Evolutionary conservation across 2,888 invertebrate species (phyloP), one percentile per base, ranked within the genome.

Genomic region (Pardosa pseudoannulata): DNA sequence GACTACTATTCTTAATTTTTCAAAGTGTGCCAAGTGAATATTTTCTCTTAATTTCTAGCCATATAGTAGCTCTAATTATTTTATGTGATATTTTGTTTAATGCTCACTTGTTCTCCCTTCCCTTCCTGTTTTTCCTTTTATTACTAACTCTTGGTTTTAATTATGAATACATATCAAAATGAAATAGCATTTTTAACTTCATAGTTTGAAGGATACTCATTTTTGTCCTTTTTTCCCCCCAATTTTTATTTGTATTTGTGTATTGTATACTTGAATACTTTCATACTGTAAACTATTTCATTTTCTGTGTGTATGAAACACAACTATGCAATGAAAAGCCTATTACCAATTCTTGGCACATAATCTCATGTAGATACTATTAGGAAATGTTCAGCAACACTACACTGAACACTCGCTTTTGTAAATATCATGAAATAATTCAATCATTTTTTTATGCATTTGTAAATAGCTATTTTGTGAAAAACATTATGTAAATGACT

Each of bases 391-490:
- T 75, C 27, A 83, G 71, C 76, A 70, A 70, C 71, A 72, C 72
- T 76, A 75, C 11, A 16, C 36, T 31, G 65, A 46, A 36, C 32
- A 71, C 62, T 41, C 74, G 39, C 73, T 67, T 67, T 65, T 83
- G 82, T 83, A 83, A 32, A 83, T 83, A 83, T n/a, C 68, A 68
- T 71, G 29, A 72, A 23, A 50, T 67, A 29, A 32, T 27, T 71
- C 65, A 83, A 46, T 68, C 56, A 79, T 64, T 50, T 46, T 71
- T 41, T 65, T 62, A 72, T 29, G 36, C 68, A 56, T 64, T 56
- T 79, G 79, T 79, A 79, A n/a, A 79, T 79, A 79, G 28, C 41
- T 79, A 79, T 79, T 79, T 79, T 79, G 41, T 79, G 65, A 65
- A 50, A 41, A 79, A 50, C 46, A n/a, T n/a, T n/a, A 62, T 79